Percentiles rank a stretch among this genome's conserved stretches.
Evolutionary conservation across 1,140 invertebrate species (phyloP).

Genomic region (Chironomus tepperi): DNA sequence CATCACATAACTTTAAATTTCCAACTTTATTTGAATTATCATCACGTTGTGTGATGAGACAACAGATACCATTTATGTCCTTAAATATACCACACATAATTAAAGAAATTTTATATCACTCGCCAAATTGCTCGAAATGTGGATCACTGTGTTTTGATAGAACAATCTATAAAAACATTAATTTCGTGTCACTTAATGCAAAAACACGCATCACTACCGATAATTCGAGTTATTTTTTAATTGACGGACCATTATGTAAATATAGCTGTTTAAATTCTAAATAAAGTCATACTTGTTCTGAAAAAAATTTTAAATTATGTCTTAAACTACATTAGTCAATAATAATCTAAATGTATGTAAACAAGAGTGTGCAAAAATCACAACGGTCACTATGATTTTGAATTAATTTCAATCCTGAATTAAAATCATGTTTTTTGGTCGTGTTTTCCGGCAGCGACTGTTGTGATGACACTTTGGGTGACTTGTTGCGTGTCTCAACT

Average conservation of each 20-base stretch:
- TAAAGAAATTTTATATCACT: conserved; percentile 15
- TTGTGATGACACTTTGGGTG: no score
- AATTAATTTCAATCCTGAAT: no score
- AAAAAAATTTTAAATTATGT: not conserved
- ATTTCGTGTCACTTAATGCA: not conserved
- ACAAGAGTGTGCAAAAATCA: no score
- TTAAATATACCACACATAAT: conserved; percentile 6
- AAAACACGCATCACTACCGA: not conserved
- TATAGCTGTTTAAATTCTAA: not conserved
- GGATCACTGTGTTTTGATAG: not conserved
- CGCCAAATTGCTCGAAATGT: not conserved
- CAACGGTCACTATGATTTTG: no score
- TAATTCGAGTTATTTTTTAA: not conserved
- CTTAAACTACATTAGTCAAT: not conserved
- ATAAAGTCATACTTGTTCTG: no score
- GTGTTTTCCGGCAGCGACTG: no score
- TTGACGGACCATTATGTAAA: conserved; percentile 2
- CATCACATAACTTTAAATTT: not conserved
- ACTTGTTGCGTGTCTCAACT: no score
- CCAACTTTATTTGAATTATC: conserved; percentile 9
- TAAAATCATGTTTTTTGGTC: no score
- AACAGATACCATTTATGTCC: conserved; percentile 1
- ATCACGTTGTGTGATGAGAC: not conserved
- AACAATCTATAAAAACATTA: not conserved
- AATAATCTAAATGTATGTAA: not conserved